Conservation (phyloP, 2,113 vertebrate species). For the Falco punctatus region DNA sequence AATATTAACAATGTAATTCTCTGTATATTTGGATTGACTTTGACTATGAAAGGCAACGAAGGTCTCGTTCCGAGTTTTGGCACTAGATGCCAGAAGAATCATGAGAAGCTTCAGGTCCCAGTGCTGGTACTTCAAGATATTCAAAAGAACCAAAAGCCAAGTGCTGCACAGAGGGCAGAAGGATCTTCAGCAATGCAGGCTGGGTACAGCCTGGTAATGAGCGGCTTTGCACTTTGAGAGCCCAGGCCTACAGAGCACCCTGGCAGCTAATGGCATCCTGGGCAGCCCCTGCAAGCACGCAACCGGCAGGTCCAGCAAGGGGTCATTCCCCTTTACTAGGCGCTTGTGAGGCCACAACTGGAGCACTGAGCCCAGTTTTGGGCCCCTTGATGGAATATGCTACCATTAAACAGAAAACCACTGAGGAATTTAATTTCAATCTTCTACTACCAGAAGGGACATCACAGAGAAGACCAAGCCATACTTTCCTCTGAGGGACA, state of each 20-base stretch:
- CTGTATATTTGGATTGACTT: neutral
- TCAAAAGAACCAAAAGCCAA: neutral
- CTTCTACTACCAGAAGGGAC: neutral
- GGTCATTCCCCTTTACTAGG: neutral
- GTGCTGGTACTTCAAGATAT: neutral
- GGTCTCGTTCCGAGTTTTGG: neutral
- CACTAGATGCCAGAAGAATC: neutral
- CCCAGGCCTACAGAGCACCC: neutral
- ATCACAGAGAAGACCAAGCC: neutral
- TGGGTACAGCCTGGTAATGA: neutral
- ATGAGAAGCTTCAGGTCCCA: neutral
- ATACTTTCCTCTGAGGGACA: neutral
- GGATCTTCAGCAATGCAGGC: neutral
- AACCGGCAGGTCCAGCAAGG: neutral
- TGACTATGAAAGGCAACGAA: neutral
- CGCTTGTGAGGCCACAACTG: neutral
- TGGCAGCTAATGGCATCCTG: neutral
- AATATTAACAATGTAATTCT: neutral
- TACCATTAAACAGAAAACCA: neutral
- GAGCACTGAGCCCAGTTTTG: neutral
- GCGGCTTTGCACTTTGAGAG: rapidly evolving
- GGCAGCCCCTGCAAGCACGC: neutral
- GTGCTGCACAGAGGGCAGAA: rapidly evolving
- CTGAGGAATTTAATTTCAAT: neutral
- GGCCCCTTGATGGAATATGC: neutral